phyloP scores from a whole-genome alignment of 1,140 invertebrate species.

The Drosophila lini region DNA sequence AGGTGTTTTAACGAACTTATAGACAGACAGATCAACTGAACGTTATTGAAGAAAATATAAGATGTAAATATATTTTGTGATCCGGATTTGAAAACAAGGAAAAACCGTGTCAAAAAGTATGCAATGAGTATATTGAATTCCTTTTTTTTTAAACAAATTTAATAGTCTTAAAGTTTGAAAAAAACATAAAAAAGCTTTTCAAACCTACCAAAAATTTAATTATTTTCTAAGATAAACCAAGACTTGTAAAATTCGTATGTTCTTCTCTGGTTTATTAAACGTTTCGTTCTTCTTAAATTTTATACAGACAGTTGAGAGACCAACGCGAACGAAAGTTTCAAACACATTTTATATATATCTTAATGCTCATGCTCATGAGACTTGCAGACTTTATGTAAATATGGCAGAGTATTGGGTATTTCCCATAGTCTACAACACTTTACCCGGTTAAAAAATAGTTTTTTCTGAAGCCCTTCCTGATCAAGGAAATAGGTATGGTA shows the following conservation, averaged over 20 bases:
- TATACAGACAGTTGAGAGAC: background rate
- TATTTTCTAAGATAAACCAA: background rate
- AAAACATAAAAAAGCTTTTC: background rate
- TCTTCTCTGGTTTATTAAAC: background rate
- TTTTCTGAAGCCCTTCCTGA: background rate
- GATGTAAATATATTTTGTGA: background rate
- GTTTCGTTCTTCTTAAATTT: background rate
- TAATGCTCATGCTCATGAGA: background rate
- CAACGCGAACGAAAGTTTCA: slow-evolving; percentile 3
- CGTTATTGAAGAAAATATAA: no score
- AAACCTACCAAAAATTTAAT: background rate
- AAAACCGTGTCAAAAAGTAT: background rate
- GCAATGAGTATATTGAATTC: no score
- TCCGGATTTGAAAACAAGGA: background rate
- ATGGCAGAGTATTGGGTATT: background rate
- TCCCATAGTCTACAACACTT: background rate
- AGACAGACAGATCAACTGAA: background rate
- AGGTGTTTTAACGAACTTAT: background rate
- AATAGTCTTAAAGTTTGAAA: background rate
- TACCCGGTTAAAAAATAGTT: background rate
- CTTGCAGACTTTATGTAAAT: background rate
- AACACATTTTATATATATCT: background rate
- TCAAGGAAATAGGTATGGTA: background rate
- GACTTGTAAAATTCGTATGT: background rate
- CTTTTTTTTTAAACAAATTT: background rate